Evolutionary conservation across 2,888 invertebrate species (phyloP).

Genomic region (Galerucella pusilla): DNA sequence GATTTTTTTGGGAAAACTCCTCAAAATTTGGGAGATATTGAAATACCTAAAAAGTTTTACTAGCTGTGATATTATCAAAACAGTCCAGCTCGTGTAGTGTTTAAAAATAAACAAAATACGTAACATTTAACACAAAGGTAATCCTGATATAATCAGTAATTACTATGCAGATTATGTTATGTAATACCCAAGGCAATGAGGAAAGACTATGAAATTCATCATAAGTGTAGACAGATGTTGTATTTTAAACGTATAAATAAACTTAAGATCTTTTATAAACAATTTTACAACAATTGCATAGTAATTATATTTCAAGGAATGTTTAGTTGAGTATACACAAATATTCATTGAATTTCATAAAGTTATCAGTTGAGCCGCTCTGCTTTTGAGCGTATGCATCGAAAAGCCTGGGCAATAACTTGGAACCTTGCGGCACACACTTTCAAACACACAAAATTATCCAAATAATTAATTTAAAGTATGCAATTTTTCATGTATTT

Average conservation of each 20-base stretch:
- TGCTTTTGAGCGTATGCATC: too few species aligned
- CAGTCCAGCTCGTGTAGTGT: background rate
- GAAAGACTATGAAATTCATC: background rate
- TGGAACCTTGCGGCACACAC: too few species aligned
- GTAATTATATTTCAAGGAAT: background rate
- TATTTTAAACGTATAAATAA: background rate
- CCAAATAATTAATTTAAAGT: too few species aligned
- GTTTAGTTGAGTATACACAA: background rate
- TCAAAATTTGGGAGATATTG: too few species aligned
- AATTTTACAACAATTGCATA: background rate
- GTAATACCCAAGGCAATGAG: background rate
- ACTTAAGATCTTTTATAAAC: background rate
- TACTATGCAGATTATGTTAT: background rate
- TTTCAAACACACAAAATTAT: too few species aligned
- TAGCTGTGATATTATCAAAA: too few species aligned
- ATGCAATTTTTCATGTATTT: too few species aligned
- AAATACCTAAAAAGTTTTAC: too few species aligned
- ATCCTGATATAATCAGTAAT: background rate
- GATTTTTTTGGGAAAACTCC: too few species aligned
- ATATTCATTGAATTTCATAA: background rate
- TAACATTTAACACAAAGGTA: background rate
- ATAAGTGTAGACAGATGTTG: conserved; percentile 1
- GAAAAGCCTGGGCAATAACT: too few species aligned
- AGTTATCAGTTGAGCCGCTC: too few species aligned
- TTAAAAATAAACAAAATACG: background rate